A percentile compares a stretch with the other conserved stretches of the same genome.
Evolutionary conservation across 1,140 invertebrate genomes (phyloP).

Genomic region (Zaprionus gabonicus): DNA sequence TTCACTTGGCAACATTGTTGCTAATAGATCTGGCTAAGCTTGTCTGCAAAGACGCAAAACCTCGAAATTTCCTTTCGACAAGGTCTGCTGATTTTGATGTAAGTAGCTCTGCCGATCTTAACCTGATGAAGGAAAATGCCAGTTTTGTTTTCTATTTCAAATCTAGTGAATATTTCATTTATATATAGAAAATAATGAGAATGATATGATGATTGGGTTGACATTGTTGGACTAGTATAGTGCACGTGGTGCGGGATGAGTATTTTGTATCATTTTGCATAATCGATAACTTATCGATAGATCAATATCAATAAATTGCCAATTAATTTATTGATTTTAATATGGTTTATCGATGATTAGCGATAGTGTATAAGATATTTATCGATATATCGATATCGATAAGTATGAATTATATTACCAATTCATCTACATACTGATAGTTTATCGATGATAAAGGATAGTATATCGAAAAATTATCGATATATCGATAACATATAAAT

Average conservation of each 20-base stretch:
- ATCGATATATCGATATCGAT: too few relatives aligned
- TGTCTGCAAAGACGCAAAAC: neutral
- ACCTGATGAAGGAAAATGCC: neutral
- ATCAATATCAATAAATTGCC: too few relatives aligned
- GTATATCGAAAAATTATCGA: too few relatives aligned
- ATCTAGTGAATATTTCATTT: neutral
- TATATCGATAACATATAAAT: too few relatives aligned
- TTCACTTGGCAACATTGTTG: slow-evolving; percentile 72
- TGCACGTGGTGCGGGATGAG: slow-evolving; percentile 19
- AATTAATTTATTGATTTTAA: too few relatives aligned
- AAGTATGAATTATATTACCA: too few relatives aligned
- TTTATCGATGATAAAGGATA: too few relatives aligned
- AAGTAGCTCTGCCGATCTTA: neutral
- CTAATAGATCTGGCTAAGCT: slow-evolving; percentile 70
- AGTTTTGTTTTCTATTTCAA: neutral
- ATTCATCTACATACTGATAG: too few relatives aligned
- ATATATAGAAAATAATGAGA: neutral
- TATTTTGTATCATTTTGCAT: neutral
- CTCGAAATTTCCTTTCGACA: slow-evolving; percentile 23
- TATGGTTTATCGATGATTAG: too few relatives aligned
- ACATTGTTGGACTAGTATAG: neutral
- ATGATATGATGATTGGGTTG: neutral
- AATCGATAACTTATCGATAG: neutral
- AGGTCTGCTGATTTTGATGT: neutral
- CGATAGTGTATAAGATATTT: too few relatives aligned